phyloP scores from a whole-genome alignment of 2,113 vertebrate genomes.

The Crotalus tigris region DNA sequence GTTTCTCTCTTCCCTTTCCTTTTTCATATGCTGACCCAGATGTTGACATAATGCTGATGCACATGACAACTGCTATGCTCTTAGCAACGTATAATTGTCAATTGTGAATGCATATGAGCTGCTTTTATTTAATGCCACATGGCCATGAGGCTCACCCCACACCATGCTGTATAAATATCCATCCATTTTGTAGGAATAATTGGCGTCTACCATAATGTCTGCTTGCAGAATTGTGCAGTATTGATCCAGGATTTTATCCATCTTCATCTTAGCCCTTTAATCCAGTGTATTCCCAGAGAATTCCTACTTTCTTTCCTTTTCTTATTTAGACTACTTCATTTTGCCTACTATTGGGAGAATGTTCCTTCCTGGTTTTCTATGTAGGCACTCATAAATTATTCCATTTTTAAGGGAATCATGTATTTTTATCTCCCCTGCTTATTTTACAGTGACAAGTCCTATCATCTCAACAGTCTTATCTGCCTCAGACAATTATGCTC shows the following conservation, averaged over 20 bases:
- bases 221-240: background rate
- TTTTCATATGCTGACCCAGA: background rate
- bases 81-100: constrained; percentile 1
- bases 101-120: background rate
- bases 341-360: background rate
- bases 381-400: background rate
- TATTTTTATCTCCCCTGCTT: background rate
- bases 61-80: background rate
- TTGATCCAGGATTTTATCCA: background rate
- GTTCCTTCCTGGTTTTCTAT: background rate
- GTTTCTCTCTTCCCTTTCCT: background rate
- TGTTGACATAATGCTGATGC: constrained; percentile 1
- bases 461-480: background rate
- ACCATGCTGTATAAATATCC: background rate
- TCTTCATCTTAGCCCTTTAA: background rate
- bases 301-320: background rate
- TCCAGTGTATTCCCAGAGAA: background rate
- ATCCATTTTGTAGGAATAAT: background rate
- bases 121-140: background rate
- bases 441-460: background rate
- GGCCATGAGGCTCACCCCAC: background rate
- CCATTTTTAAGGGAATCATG: background rate
- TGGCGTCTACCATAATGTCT: background rate
- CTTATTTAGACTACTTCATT: background rate
- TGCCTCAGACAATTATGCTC: too few species aligned